These are phyloP conservation scores for Oconnorella tubifera DNA, from an alignment of 2,888 invertebrate species.

Conservation along the genomic window DNA sequence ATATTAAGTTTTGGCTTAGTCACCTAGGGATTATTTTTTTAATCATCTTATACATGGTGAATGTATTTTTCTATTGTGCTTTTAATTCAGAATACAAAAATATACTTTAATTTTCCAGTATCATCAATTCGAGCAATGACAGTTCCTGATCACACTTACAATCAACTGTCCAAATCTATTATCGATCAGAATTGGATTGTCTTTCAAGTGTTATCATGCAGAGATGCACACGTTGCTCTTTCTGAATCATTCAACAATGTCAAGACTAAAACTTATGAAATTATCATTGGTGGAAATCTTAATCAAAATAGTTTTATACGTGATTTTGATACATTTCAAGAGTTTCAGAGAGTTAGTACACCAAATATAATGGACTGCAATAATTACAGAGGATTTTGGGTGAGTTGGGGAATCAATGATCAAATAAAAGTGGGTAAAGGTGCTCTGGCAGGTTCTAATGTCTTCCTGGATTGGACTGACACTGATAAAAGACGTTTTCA, in stretches of 20 bases:
- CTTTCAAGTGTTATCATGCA: conserved; percentile 14
- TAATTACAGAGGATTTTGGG: conserved; percentile 19
- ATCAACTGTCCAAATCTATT: conserved; percentile 11
- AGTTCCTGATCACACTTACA: conserved; percentile 12
- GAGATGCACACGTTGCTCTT: conserved; percentile 18
- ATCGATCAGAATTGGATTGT: conserved; percentile 8
- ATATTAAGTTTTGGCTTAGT: no score
- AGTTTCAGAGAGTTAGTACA: conserved; percentile 4
- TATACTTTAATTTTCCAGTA: no score
- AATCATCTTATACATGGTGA: neutral
- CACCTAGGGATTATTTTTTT: neutral
- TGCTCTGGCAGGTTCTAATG: no score
- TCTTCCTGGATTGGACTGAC: no score
- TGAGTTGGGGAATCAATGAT: conserved; percentile 1
- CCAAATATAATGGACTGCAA: conserved; percentile 22
- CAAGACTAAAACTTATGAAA: conserved; percentile 12
- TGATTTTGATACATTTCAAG: neutral
- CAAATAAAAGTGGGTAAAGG: conserved; percentile 8
- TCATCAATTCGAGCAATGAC: conserved; percentile 7
- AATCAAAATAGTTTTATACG: conserved; percentile 14
- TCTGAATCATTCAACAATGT: conserved; percentile 2
- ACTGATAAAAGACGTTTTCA: neutral
- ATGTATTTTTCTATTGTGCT: neutral
- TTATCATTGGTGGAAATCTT: conserved; percentile 16
- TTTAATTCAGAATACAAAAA: no score